phyloP scores from a whole-genome alignment of 1,140 invertebrate species.

The Druon quercuslanigerum region DNA sequence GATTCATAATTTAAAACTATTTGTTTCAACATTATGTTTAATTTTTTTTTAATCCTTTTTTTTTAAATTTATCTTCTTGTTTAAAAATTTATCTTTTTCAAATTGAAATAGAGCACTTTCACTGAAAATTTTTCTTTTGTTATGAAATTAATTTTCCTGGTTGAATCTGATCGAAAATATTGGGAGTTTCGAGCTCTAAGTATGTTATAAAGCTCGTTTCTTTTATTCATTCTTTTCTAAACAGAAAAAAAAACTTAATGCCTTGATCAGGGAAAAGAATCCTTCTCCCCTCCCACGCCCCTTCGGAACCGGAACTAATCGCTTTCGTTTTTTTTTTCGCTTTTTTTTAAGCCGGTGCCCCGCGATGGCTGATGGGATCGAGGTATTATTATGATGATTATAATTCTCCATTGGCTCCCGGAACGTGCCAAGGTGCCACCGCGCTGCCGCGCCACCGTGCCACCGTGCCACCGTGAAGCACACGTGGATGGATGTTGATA shows the following conservation, averaged over 20 bases:
- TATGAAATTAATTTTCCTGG: neutral
- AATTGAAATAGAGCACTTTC: too few species aligned
- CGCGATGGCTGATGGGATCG: constrained; percentile 53
- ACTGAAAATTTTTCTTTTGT: too few species aligned
- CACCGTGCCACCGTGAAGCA: constrained; percentile 39
- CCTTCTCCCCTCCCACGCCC: constrained; percentile 42
- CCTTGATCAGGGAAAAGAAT: constrained; percentile 32
- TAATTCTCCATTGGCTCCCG: constrained; percentile 55
- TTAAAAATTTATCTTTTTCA: too few species aligned
- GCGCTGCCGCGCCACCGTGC: neutral
- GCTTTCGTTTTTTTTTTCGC: constrained; percentile 50
- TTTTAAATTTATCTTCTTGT: too few species aligned
- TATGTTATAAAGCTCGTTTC: constrained; percentile 8
- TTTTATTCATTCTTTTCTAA: neutral
- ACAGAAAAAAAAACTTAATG: neutral
- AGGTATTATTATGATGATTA: constrained; percentile 60
- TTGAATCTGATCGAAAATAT: neutral
- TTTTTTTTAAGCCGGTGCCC: constrained; percentile 52
- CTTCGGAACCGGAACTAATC: constrained; percentile 63
- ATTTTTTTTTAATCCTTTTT: too few species aligned
- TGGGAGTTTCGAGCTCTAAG: neutral
- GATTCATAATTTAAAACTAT: too few species aligned
- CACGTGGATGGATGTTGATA: constrained; percentile 53
- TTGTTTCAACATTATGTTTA: too few species aligned
- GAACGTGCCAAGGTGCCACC: constrained; percentile 43